Conservation (phyloP, 2,888 invertebrate genomes). For the Dugesia japonica region DNA sequence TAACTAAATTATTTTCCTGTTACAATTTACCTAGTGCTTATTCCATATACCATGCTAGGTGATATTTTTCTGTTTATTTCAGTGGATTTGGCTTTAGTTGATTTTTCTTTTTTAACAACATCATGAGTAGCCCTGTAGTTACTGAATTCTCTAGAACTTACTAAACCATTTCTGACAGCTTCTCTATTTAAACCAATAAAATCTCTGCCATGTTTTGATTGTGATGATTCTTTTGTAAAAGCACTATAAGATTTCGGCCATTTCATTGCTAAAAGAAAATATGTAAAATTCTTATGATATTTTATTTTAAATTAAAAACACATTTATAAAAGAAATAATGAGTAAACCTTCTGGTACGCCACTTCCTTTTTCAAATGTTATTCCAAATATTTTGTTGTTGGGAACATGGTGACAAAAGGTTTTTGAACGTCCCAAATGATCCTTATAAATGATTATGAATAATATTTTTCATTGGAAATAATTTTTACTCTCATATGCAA, state of each 20-base stretch:
- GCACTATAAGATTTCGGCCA: slow-evolving; percentile 22
- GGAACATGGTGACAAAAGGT: neutral
- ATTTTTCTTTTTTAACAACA: slow-evolving; percentile 39
- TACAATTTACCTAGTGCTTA: slow-evolving; percentile 38
- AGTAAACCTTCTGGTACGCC: neutral
- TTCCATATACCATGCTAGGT: slow-evolving; percentile 43
- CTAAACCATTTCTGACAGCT: slow-evolving; percentile 42
- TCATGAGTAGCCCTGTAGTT: slow-evolving; percentile 44
- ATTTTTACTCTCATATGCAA: slow-evolving; percentile 43
- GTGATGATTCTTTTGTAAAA: neutral
- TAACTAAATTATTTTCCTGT: neutral
- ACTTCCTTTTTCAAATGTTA: neutral
- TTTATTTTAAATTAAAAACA: neutral
- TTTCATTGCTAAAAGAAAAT: slow-evolving; percentile 17
- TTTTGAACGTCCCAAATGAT: neutral
- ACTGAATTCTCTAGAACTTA: slow-evolving; percentile 35
- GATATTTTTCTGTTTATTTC: slow-evolving; percentile 39
- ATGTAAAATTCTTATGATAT: neutral
- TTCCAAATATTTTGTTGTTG: neutral
- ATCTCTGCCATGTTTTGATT: slow-evolving; percentile 36
- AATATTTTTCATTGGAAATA: no score
- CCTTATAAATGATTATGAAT: no score
- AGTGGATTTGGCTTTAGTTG: neutral
- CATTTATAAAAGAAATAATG: neutral
- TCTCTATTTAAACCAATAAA: slow-evolving; percentile 44